Base-by-base conservation (phyloP, 2,888 invertebrate species). In the Mechanitis mazaeus region DNA sequence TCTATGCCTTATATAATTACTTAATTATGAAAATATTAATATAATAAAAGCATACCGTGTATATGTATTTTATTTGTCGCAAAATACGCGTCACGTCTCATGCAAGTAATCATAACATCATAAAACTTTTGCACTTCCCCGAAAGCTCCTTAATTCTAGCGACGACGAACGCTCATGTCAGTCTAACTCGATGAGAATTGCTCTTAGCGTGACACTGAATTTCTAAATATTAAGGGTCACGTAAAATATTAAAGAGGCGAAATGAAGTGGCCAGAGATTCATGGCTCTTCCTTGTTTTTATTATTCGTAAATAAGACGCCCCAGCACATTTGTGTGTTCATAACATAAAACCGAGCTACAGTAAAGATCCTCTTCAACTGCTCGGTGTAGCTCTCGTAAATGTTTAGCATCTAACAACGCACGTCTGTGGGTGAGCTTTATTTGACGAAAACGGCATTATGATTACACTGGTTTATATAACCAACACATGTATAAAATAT, bases 241-340 rank as follows among this genome's bases (percentile, higher is more conserved):
- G 90, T 90, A 90, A 87, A 90, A 90, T 90, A 90, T 90, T 89
- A 90, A 89, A 87, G 81, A 82, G 83, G 78, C 81, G 82, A 84
- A 83, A 88, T 86, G 89, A 85, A 89, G 88, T 89, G 85, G 88
- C 86, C 86, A 85, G 84, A 85, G 87, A 87, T 87, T 89, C 88
- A 87, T 85, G 84, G 84, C 89, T 83, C 80, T 83, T 84, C 84
- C 84, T 83, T 87, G 88, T 87, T 90, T 89, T 90, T 89, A 89
- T 88, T 89, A 89, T 90, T 85, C 88, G 82, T 85, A 86, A 88
- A 85, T 88, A 87, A 86, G 85, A 83, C 79, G 76, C 79, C 78
- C 78, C 75, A 71, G 78, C 81, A 81, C 81, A 80, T 84, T 79
- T 79, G 80, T 80, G 74, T 80, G 85, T 84, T 87, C 83, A 84